Base-by-base conservation (phyloP, 2,888 invertebrate species). In the Xestia c-nigrum region DNA sequence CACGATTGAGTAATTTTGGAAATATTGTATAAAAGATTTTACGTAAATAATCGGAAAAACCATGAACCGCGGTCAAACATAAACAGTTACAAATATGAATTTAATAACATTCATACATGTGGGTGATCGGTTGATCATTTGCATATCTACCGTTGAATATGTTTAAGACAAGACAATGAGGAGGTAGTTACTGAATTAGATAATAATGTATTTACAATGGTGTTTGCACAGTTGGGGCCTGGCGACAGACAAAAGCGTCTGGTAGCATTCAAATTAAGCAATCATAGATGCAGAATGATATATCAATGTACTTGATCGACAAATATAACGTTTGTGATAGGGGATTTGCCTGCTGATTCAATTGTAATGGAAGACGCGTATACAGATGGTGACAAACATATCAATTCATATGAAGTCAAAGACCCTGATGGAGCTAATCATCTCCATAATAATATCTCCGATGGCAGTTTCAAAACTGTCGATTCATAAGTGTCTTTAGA, bases 91-190 rank as follows among this genome's bases (percentile, higher is more conserved):
- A 72, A 82, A 87, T 83, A 83, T 83, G 57, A 76, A 74, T 80
- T 80, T 76, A 78, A 85, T 80, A 80, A 84, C 43, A 79, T 74
- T 80, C 47, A 78, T 67, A 80, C 84, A 81, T 87, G 89, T 90
- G 86, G 88, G 89, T 87, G 89, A 90, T 84, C 86, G 67, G 87
- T 87, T 80, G 82, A 85, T 88, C 80, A 93, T 93, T 93, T 90
- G 89, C 92, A 92, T 93, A 91, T 86, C 70, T 88, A 86, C 73
- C 85, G 89, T 92, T 91, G 89, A 90, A 90, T 90, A 88, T 89
- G 85, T 86, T 90, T 88, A 89, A 82, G 82, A 83, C 67, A 84
- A 91, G 84, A 93, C 93, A 93, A 93, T 93, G 66, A 78, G 77
- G 89, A 84, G 81, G 86, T 84, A 87, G 89, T 43, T 43, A 43